Evolutionary conservation across 2,888 invertebrate genomes (phyloP).

Genomic region (Dione vanillae): DNA sequence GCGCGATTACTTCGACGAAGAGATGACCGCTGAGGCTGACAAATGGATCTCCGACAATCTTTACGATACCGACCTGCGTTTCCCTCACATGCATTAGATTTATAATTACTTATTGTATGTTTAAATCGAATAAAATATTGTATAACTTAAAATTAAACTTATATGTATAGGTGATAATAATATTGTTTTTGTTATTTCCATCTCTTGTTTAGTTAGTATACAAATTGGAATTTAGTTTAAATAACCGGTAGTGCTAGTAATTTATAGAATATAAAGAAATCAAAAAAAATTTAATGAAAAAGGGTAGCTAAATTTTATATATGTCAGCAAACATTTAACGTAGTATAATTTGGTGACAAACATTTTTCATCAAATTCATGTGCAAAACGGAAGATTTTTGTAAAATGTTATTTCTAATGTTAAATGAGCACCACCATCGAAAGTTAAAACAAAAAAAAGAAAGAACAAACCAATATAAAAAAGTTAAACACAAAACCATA

Average conservation of each 20-base stretch:
- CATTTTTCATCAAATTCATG: no score
- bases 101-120: not conserved
- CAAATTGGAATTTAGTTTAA: no score
- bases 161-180: not conserved
- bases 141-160: not conserved
- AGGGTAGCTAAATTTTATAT: no score
- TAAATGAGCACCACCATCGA: no score
- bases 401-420: not conserved
- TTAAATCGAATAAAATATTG: not conserved
- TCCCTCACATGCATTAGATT: constrained; percentile 67
- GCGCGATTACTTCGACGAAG: constrained; percentile 88
- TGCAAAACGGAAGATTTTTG: not conserved
- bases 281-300: no score
- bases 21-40: constrained; percentile 87
- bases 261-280: no score
- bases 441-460: no score
- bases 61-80: constrained; percentile 83
- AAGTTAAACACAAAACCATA: no score
- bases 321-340: no score
- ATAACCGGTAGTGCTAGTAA: no score
- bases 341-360: no score
- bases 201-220: not conserved
- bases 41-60: constrained; percentile 88
- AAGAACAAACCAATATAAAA: no score
- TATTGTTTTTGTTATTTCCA: not conserved